These are phyloP conservation scores for Ditula angustiorana DNA, from an alignment of 2,888 invertebrate species.

Conservation along the genomic window DNA sequence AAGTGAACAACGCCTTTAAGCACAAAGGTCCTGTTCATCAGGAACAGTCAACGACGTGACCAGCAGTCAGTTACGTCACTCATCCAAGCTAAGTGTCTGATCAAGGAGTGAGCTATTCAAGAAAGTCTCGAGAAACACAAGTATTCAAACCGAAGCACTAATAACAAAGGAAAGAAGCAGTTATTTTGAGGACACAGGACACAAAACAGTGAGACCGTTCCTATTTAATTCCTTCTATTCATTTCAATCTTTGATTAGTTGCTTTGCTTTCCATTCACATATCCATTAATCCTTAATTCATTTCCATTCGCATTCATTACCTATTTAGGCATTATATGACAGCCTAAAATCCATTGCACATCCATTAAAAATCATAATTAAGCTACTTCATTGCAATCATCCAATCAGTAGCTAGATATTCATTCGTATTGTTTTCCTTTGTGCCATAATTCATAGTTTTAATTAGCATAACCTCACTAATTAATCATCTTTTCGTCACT, in stretches of 20 bases:
- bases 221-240: not conserved
- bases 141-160: no score
- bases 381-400: not conserved
- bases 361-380: not conserved
- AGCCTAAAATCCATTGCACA: not conserved
- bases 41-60: no score
- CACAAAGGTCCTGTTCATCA: no score
- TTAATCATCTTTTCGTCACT: not conserved
- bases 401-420: not conserved
- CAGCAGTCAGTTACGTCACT: no score
- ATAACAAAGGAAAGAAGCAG: not conserved
- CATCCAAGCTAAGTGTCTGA: no score
- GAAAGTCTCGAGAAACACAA: no score
- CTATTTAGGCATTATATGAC: constrained; percentile 1
- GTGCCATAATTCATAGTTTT: not conserved
- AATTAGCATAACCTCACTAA: not conserved
- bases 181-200: not conserved
- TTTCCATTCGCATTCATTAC: not conserved
- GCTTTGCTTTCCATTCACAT: not conserved
- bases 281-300: not conserved
- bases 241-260: not conserved
- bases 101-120: no score
- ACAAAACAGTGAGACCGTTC: not conserved
- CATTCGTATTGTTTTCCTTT: not conserved
- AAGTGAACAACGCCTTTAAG: no score